phyloP scores from a whole-genome alignment of 2,888 invertebrate species.

The Spilarctia lutea region DNA sequence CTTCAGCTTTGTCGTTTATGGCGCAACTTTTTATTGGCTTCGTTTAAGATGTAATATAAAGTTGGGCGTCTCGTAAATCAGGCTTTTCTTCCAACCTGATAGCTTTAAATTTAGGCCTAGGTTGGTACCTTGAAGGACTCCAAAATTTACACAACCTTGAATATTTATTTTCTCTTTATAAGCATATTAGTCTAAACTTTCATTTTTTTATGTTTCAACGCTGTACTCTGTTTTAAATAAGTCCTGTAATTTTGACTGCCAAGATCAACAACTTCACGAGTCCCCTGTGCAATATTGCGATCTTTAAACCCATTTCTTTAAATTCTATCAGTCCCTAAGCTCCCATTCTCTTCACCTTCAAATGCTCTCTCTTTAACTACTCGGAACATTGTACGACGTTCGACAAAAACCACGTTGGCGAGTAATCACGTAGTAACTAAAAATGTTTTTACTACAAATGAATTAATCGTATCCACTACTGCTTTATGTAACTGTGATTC shows the following conservation, averaged over 20 bases:
- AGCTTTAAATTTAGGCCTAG: conserved; percentile 45
- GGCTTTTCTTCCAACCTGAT: conserved; percentile 65
- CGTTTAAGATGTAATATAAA: conserved; percentile 79
- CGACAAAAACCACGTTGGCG: conserved; percentile 20
- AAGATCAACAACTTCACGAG: conserved; percentile 29
- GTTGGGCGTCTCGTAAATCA: conserved; percentile 76
- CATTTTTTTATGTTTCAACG: not conserved
- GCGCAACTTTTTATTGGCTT: conserved; percentile 81
- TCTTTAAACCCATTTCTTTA: conserved; percentile 26
- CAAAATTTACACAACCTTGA: not conserved
- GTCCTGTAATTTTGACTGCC: conserved; percentile 16
- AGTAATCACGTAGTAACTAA: conserved; percentile 38
- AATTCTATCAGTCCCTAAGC: conserved; percentile 36
- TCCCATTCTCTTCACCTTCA: conserved; percentile 39
- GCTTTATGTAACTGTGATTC: conserved; percentile 46
- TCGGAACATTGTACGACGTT: conserved; percentile 20
- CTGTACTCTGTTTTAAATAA: not conserved
- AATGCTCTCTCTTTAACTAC: conserved; percentile 26
- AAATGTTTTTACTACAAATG: conserved; percentile 31
- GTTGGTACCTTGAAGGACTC: conserved; percentile 48
- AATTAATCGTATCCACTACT: conserved; percentile 43
- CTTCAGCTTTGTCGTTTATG: conserved; percentile 66
- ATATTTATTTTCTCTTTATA: not conserved
- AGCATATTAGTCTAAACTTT: not conserved
- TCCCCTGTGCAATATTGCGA: conserved; percentile 20